Base-by-base conservation (phyloP, 2,888 invertebrate species). In the Anoplius nigerrimus region DNA sequence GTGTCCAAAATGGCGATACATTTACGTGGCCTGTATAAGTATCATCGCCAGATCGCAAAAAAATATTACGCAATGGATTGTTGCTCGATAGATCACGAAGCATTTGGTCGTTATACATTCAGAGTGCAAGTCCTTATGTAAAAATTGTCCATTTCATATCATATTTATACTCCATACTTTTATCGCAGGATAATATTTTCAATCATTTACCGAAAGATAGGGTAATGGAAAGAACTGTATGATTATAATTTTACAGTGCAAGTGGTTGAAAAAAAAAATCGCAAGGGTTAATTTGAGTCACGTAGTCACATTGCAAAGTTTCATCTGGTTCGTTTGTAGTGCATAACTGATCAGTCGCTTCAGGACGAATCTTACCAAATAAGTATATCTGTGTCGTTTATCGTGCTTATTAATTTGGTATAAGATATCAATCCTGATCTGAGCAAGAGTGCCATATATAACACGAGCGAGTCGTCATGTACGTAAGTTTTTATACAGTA, bases 1-100 rank as follows among this genome's bases (percentile, higher is more conserved):
- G 56, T 60, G 51, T 66, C 72, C 43, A 65, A 58, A 65, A 61
- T 78, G 69, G 73, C 72, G 72, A 70, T 70, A 70, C 52, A 66
- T 62, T 58, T 78, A 66, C 74, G 63, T 74, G 73, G 69, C 72
- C 63, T 67, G 66, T 58, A 22, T 63, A 73, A 76, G 54, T 65
- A 72, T 51, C 27, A 48, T 60, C 34, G 11, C 11, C 34, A 11
- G 34, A 6, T 13, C 4, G 11, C 34, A 13, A 34, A 3, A 34
- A 34, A 34, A 11, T n/a, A n/a, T 34, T 2, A 34, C 11, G 34
- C 6, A 34, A 34, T 11, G 11, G 11, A 11, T 34, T 43, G 5
- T 18, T 57, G 21, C 20, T 57, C 5, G 15, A 18, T 18, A 57
- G 46, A 57, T 62, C 45, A 34, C 54, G n/a, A 18, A 18, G 43